These are phyloP conservation scores for Phaetusa simplex DNA, from an alignment of 2,113 vertebrate species.

Conservation along the genomic window DNA sequence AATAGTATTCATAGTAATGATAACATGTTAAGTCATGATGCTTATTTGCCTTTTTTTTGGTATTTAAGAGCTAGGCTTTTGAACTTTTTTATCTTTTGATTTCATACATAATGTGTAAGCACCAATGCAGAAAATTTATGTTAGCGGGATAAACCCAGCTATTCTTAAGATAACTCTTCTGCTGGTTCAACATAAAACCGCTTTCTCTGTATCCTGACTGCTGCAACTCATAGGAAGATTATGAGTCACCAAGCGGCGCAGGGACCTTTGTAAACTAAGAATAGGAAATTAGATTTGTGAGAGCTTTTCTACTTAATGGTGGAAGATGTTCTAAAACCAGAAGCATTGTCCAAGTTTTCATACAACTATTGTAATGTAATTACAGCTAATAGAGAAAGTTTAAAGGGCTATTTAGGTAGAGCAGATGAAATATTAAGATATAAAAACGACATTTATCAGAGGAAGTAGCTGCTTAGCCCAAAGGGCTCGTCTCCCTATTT, in stretches of 20 bases:
- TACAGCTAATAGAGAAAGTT: not conserved
- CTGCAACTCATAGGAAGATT: conserved; percentile 1
- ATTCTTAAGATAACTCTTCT: not conserved
- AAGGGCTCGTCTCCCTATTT: not conserved
- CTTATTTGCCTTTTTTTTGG: not conserved
- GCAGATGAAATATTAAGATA: not conserved
- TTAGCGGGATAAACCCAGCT: not conserved
- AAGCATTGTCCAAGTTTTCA: not conserved
- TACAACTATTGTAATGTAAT: not conserved
- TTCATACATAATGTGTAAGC: not conserved
- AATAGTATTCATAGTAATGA: not conserved
- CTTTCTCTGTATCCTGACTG: conserved; percentile 9
- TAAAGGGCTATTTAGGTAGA: not conserved
- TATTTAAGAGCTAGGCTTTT: not conserved
- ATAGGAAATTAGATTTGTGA: conserved; percentile 29
- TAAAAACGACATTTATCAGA: not conserved
- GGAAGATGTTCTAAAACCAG: not conserved
- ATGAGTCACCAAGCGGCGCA: not conserved
- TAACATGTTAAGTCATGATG: not conserved
- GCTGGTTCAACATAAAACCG: not conserved
- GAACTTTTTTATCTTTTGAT: not conserved
- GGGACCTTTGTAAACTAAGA: conserved; percentile 17
- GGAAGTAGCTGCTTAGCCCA: not conserved
- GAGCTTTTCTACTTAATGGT: not conserved
- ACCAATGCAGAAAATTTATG: not conserved